phyloP scores from a whole-genome alignment of 1,140 invertebrate species.

The Cyclargus thomasi region DNA sequence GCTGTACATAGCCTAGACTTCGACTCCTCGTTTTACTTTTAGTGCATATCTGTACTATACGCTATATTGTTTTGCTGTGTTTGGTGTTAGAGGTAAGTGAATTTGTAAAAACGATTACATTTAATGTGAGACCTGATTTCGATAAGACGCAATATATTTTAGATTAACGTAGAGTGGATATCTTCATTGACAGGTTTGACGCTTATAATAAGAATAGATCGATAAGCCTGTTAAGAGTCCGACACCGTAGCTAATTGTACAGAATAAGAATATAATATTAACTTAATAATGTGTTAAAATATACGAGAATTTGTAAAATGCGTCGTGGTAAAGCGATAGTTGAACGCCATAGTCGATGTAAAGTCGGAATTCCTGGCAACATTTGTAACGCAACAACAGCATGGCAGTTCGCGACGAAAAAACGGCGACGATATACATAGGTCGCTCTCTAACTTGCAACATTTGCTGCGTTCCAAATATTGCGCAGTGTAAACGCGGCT shows the following conservation, averaged over 20 bases:
- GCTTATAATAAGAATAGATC: not conserved
- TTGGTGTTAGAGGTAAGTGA: constrained; percentile 49
- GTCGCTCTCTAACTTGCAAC: no score
- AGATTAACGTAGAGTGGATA: not conserved
- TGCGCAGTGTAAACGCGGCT: no score
- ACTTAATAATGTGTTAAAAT: constrained; percentile 2
- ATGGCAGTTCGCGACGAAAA: no score
- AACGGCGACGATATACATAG: no score
- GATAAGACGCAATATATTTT: constrained; percentile 10
- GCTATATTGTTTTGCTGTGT: constrained; percentile 52
- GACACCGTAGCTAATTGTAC: constrained; percentile 15
- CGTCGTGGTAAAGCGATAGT: not conserved
- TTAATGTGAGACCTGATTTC: constrained; percentile 13
- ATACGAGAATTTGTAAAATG: not conserved
- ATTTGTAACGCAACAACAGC: no score
- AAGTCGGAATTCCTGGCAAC: not conserved
- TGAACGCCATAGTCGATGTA: not conserved
- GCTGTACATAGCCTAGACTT: constrained; percentile 30
- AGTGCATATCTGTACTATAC: constrained; percentile 47
- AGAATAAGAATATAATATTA: constrained; percentile 12
- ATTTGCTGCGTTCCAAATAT: no score
- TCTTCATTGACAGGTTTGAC: not conserved
- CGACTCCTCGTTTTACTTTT: constrained; percentile 29
- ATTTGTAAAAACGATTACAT: not conserved
- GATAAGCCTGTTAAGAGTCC: constrained; percentile 15